These are phyloP conservation scores for Remorina albescens DNA, from an alignment of 2,797 vertebrate species.

Conservation along the genomic window DNA sequence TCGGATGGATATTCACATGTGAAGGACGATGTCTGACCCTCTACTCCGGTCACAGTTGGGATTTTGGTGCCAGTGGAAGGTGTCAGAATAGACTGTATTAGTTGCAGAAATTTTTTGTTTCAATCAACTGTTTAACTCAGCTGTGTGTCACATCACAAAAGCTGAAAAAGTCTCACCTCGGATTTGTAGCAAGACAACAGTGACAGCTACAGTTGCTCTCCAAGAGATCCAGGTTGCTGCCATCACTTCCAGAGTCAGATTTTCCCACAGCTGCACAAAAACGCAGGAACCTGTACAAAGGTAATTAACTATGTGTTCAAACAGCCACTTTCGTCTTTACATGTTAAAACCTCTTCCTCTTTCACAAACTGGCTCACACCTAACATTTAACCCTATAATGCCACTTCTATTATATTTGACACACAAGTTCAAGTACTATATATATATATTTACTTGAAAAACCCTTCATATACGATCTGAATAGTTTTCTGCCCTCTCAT, in stretches of 20 bases:
- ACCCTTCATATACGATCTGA: no score
- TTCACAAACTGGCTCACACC: constrained; percentile 37
- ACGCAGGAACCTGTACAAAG: constrained; percentile 2
- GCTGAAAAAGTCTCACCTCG: constrained; percentile 50
- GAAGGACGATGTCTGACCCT: constrained; percentile 55
- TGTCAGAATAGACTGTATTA: constrained; percentile 41
- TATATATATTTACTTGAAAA: no score
- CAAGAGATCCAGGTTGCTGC: constrained; percentile 36
- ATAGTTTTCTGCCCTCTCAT: no score
- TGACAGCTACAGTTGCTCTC: constrained; percentile 27
- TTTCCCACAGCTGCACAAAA: background rate
- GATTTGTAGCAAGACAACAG: constrained; percentile 49
- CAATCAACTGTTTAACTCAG: background rate
- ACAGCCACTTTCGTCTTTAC: constrained; percentile 18
- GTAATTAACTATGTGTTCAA: background rate
- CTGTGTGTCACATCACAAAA: background rate
- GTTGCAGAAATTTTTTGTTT: background rate
- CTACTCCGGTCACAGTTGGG: constrained; percentile 6
- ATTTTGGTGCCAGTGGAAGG: constrained; percentile 31
- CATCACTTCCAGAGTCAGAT: constrained; percentile 36
- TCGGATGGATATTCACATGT: constrained; percentile 48
- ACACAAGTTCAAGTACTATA: no score
- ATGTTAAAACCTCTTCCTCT: constrained; percentile 63
- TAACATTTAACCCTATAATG: background rate
- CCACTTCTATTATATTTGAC: no score